Base-by-base conservation (phyloP, 2,113 vertebrate genomes). In the Prietella phreatophila region DNA sequence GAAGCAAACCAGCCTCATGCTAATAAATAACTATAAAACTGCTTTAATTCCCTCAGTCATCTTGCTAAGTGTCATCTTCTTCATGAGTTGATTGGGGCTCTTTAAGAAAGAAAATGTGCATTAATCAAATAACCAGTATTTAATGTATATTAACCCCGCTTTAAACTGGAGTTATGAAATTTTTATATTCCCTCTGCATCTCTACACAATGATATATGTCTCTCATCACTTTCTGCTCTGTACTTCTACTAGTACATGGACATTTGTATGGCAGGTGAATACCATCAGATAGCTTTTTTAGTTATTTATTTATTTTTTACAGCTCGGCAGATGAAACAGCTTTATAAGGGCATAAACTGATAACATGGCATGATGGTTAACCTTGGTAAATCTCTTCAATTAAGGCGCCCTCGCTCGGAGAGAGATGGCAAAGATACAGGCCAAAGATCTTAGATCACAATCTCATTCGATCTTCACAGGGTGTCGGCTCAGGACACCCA, bases 21-120 rank as follows among this genome's bases (percentile, higher is more conserved):
- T 91, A 91, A 86, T 87, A 92, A 30, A 56, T 33, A 3, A 80
- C 13, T 27, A 13, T 27, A 50, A 83, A 85, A 83, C 81, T 87
- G 88, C 88, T 90, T 90, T 93, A 90, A 93, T 93, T 93, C 93
- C 84, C 87, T 63, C 86, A 67, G 92, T 92, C 91, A 86, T 85
- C 55, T 84, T 88, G 63, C 61, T 87, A 65, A 63, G 86, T 88
- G 82, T 88, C 80, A 67, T 86, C 80, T 14, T n/a, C 65, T 73
- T 88, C 33, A 83, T 30, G 55, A 39, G 58, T 30, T 88, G 76
- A 87, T 85, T 76, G 81, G n/a, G 33, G 78, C 56, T 60, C 33
- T 58, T 84, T 55, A 82, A 71, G n/a, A 30, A 80, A 8, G 27
- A 22, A 82, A 36, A 80, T 30, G n/a, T 10, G 17, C 76, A 84